Evolutionary conservation across 2,797 vertebrate species (phyloP), one percentile per base, ranked within the genome.

Genomic region (Myioborus miniatus): DNA sequence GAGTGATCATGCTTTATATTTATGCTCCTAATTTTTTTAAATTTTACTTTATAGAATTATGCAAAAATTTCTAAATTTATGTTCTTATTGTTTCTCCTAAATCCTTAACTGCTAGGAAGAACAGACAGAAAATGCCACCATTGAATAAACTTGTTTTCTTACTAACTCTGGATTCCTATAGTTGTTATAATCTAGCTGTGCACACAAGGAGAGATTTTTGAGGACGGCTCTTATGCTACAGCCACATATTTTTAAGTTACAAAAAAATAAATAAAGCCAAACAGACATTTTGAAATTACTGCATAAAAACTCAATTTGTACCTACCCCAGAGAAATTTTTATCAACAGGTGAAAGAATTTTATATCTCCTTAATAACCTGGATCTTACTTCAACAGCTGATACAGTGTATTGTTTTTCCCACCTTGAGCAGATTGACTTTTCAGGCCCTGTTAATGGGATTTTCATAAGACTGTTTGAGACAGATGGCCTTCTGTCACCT

Each of bases 241-340:
- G 20, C 7, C 27, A 43, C 3, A 10, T 0, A 46, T 75, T 70
- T 62, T 58, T 4, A 74, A 12, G 6, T 18, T n/a, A 17, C 36
- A 26, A 17, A 70, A 47, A 10, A 5, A 10, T 26, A 41, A 60
- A 36, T 6, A 20, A 56, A 43, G 3, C 2, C 3, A 2, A 36
- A 36, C 3, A 81, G 15, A 16, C 0, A 18, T 53, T 78, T 55
- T 37, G 15, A 43, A n/a, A 62, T 52, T 75, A 44, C 6, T 63
- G 7, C 6, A 29, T 30, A 14, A 49, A 46, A 8, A 1, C 0
- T 0, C 1, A 11, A 9, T 3, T 2, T 19, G 9, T 74, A 30
- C 3, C 16, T 62, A 41, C 21, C 3, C 8, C 8, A 26, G 37
- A 52, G 5, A 74, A 83, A 47, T 3, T 50, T 83, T 46, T n/a